Conservation (phyloP, 2,113 vertebrate species). For the Engystomops pustulosus region DNA sequence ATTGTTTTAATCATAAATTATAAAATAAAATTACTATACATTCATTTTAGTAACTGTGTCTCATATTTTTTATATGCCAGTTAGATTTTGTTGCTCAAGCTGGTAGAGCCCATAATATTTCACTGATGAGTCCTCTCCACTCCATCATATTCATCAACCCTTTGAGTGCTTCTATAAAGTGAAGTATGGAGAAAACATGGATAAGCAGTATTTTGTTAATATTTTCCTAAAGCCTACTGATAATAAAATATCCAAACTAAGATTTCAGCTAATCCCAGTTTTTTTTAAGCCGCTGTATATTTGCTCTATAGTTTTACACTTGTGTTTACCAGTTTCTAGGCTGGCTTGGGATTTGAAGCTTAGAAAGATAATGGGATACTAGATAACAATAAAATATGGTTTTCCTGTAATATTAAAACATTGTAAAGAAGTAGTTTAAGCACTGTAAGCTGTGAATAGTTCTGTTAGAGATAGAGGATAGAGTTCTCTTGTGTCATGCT, state of each 20-base stretch:
- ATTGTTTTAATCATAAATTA: too few species aligned
- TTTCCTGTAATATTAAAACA: background rate
- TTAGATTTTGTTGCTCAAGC: background rate
- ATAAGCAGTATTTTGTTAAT: background rate
- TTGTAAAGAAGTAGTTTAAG: background rate
- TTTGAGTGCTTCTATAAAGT: background rate
- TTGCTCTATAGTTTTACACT: background rate
- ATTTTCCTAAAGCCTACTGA: background rate
- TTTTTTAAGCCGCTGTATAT: background rate
- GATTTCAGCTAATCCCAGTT: conserved; percentile 1
- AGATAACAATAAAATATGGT: conserved; percentile 8
- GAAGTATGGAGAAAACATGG: conserved; percentile 57
- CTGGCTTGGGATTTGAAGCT: background rate
- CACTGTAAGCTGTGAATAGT: background rate
- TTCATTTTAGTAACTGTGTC: background rate
- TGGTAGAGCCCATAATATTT: background rate
- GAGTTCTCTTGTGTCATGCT: background rate
- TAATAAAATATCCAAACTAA: background rate
- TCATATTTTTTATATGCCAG: background rate
- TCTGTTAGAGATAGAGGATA: background rate
- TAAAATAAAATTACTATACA: too few species aligned
- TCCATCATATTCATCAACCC: background rate
- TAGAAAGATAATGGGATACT: background rate
- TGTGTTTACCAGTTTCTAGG: background rate
- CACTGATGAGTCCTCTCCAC: background rate